phyloP scores from a whole-genome alignment of 2,113 vertebrate genomes.

The Corythaeola cristata region DNA sequence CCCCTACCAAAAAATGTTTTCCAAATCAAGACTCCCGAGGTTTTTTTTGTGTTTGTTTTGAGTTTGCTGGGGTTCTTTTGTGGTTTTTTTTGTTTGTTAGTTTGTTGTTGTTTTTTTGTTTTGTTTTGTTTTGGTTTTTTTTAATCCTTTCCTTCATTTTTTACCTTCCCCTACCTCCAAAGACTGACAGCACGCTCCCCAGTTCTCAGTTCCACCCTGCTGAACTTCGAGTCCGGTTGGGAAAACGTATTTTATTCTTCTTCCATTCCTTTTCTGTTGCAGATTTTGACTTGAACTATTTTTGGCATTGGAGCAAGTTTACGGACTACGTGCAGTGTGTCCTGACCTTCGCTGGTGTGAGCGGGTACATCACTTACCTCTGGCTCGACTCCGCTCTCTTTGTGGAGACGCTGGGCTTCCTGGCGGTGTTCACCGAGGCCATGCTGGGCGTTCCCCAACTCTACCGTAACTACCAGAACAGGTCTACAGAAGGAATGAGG shows the following conservation, averaged over 20 bases:
- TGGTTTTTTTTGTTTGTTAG: background rate
- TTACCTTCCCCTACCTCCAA: background rate
- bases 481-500: slow-evolving; percentile 98
- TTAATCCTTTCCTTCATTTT: background rate
- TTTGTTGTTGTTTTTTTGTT: background rate
- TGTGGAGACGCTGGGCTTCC: slow-evolving; percentile 92
- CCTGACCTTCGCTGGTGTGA: slow-evolving; percentile 86
- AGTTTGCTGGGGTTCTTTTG: background rate
- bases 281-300: slow-evolving; percentile 93
- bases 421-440: slow-evolving; percentile 92
- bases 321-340: slow-evolving; percentile 93
- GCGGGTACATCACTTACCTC: slow-evolving; percentile 91
- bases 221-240: background rate
- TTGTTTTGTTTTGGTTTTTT: background rate
- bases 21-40: background rate
- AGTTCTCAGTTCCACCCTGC: background rate
- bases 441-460: slow-evolving; percentile 94
- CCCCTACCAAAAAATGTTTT: background rate
- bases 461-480: slow-evolving; percentile 91
- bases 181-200: background rate
- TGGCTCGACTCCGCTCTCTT: slow-evolving; percentile 89
- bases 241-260: background rate
- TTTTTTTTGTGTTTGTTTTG: background rate
- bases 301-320: slow-evolving; percentile 96
- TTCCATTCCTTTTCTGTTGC: slow-evolving; percentile 28